Base-by-base conservation (phyloP, 2,113 vertebrate genomes). In the Planiliza haematocheilus region DNA sequence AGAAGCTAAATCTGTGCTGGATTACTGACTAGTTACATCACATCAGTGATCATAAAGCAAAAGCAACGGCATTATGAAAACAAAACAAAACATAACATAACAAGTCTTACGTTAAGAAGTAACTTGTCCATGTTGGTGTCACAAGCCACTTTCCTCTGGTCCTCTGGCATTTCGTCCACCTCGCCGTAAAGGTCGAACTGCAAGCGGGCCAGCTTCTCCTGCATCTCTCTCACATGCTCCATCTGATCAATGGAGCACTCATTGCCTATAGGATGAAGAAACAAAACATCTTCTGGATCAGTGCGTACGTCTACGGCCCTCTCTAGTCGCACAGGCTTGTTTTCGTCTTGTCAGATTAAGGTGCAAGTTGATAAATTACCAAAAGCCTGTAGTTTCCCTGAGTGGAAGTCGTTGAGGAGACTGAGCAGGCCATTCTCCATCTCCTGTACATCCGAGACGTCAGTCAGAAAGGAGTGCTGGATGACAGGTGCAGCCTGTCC, bases 171-270 rank as follows among this genome's bases (percentile, higher is more conserved):
- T 79, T 97, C 95, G 24, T 99, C 97, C 63, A 97, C 92, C 87
- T 99, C 96, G 4, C 95, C 93, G 0, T 97, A 97, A 10, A 99
- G 95, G 86, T 99, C 97, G 93, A 99, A 93, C 70, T 99, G 97
- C 86, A 99, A 89, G 7, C 96, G 95, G 11, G 97, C 98, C 53
- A 99, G 93, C 79, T 97, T 99, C 89, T 99, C 98, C 91, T 99
- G 98, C 97, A 99, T 98, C 41, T 97, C 97, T 34, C 98, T 91
- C 34, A 99, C 96, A 0, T 99, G 97, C 77, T 99, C 98, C 97
- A 99, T 99, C 93, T 98, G 96, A 56, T 94, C 97, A 21, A 99
- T 99, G 65, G 97, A 99, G 89, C 98, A 99, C 74, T 99, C 97
- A 4, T 97, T 97, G 58, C 97, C 98, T 99, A n/a, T n/a, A 85